Evolutionary conservation across 1,140 invertebrate species (phyloP).

Genomic region (Ceratosolen solmsi): DNA sequence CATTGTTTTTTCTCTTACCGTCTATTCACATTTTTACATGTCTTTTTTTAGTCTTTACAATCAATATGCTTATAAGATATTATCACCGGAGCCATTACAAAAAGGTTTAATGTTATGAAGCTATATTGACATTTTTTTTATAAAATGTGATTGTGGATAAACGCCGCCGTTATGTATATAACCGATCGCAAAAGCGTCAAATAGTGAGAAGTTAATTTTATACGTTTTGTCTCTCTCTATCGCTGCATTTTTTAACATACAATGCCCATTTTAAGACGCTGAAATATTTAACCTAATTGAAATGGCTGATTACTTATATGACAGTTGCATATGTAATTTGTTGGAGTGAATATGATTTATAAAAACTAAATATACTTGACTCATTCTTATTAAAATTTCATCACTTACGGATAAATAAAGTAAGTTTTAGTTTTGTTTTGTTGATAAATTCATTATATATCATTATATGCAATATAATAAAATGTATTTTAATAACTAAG

Average conservation of each 20-base stretch:
- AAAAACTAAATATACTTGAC: background rate
- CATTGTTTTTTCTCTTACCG: background rate
- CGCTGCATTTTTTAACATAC: constrained; percentile 1
- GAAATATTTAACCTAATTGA: constrained; percentile 8
- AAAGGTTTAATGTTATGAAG: background rate
- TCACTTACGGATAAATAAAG: background rate
- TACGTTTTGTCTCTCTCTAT: background rate
- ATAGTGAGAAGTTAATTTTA: constrained; percentile 28
- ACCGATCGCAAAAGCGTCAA: background rate
- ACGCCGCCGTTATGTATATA: background rate
- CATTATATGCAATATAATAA: background rate
- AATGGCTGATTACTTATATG: background rate
- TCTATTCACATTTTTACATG: background rate
- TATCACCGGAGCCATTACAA: background rate
- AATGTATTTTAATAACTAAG: too few relatives aligned
- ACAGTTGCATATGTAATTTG: background rate
- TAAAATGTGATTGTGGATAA: background rate
- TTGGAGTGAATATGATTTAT: background rate
- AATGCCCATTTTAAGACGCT: background rate
- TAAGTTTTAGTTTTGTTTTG: background rate
- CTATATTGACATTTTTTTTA: background rate
- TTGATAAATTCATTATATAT: background rate
- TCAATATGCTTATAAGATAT: background rate
- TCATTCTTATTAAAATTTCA: background rate
- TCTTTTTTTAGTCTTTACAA: background rate